Base-by-base conservation (phyloP, 2,797 vertebrate species). In the Sebastes taczanowskii region DNA sequence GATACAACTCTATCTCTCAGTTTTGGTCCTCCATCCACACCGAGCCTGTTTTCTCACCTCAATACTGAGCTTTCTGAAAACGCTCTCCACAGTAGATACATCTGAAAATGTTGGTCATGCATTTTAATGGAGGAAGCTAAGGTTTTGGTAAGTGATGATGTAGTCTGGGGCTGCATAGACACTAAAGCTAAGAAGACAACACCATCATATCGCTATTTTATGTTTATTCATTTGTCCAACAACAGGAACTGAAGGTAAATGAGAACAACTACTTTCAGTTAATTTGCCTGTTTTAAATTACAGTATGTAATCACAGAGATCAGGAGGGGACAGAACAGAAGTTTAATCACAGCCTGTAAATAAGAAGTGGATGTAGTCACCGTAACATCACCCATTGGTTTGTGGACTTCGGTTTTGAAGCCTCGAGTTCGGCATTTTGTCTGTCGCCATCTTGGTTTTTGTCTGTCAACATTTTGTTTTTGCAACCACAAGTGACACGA, bases 81-180 rank as follows among this genome's bases (percentile, higher is more conserved):
- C 0, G 0, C n/a, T 55, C 9, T 55, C 10, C 52, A 11, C 52
- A 0, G 52, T 59, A 29, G 0, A 49, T 49, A 59, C 3, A 18
- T 16, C 27, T 8, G 56, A 9, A 25, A 25, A 38, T 38, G 34
- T 4, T 35, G 30, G 18, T 32, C 20, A 34, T 35, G 60, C n/a
- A 22, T 11, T 22, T 22, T 35, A 22, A 7, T 23, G 30, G 5
- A 27, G 20, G 11, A 7, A 35, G 4, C 10, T 3, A 1, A 62
- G 34, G n/a, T 38, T 63, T 11, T 63, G 32, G 61, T 38, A 9
- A 35, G 13, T 22, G 6, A 62, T 22, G 6, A 35, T 63, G 16
- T 32, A 32, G 18, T 29, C 29, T 32, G 29, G 11, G 32, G 32
- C 35, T 64, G 34, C 14, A 4, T 2, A 25, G 38, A 27, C 23